phyloP scores from a whole-genome alignment of 2,797 vertebrate genomes.

The Smutsia gigantea region DNA sequence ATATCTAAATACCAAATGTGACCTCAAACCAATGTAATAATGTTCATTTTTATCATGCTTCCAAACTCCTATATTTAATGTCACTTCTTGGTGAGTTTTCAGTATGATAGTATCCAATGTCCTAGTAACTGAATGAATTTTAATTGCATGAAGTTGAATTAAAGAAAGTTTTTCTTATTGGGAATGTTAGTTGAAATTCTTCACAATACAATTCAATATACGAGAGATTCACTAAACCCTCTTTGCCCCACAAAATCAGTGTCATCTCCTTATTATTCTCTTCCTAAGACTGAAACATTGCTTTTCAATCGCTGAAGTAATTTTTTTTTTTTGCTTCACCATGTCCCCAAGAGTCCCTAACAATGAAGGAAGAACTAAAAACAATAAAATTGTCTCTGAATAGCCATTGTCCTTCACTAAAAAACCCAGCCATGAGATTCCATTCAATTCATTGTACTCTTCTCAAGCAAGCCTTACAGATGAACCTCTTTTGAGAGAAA shows the following conservation, averaged over 20 bases:
- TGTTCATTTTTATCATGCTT: neutral
- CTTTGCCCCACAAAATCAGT: neutral
- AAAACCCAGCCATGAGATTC: neutral
- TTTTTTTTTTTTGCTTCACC: neutral
- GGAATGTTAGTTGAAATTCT: slow-evolving; percentile 31
- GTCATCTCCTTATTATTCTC: neutral
- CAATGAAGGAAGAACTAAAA: neutral
- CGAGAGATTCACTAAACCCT: neutral
- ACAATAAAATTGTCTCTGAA: neutral
- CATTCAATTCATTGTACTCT: neutral
- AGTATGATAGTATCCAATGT: neutral
- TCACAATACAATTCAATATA: neutral
- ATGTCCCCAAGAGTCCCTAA: neutral
- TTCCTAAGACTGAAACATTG: neutral
- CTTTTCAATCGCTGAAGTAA: neutral
- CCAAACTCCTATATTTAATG: neutral
- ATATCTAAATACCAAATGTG: neutral
- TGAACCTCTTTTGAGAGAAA: neutral
- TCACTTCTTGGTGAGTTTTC: neutral
- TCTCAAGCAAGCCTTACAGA: neutral
- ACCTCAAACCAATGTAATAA: neutral
- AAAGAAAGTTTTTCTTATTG: neutral
- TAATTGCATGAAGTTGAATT: neutral
- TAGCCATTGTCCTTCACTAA: neutral
- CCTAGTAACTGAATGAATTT: neutral